These are phyloP conservation scores for Stenopsyche tienmushanensis DNA, from an alignment of 1,140 invertebrate species.

Conservation along the genomic window DNA sequence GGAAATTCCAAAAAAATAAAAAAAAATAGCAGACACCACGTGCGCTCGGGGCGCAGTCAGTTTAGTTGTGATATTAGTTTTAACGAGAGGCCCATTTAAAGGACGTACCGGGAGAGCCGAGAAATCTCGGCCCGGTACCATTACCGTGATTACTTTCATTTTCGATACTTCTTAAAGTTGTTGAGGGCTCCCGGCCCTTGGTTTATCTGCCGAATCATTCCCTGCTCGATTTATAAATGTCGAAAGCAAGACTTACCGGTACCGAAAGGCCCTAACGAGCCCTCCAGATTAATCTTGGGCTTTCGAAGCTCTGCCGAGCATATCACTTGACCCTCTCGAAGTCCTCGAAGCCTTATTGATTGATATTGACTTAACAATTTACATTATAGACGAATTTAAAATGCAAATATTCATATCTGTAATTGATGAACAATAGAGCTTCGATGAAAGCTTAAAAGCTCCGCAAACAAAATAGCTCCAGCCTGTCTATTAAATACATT, in stretches of 20 bases:
- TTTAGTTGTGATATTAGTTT: not conserved
- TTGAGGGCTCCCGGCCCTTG: constrained; percentile 11
- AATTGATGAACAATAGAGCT: too few relatives aligned
- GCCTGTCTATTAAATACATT: too few relatives aligned
- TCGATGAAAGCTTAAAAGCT: too few relatives aligned
- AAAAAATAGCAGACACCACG: not conserved
- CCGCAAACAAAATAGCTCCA: too few relatives aligned
- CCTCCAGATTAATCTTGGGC: constrained; percentile 23
- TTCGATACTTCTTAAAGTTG: constrained; percentile 24
- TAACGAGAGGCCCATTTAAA: not conserved
- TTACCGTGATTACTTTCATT: constrained; percentile 21
- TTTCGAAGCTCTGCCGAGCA: constrained; percentile 10
- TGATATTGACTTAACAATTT: constrained; percentile 19
- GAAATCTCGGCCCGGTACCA: constrained; percentile 5
- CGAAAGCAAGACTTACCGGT: constrained; percentile 22
- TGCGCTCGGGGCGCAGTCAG: too few relatives aligned
- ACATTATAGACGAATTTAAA: too few relatives aligned
- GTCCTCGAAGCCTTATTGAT: constrained; percentile 20
- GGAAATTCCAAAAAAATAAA: not conserved
- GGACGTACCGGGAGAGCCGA: too few relatives aligned
- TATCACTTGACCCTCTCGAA: constrained; percentile 29
- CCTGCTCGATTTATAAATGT: constrained; percentile 39
- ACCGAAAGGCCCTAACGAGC: constrained; percentile 25
- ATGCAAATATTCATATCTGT: too few relatives aligned
- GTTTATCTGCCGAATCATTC: constrained; percentile 41